Evolutionary conservation across 1,140 invertebrate species (phyloP), one percentile per base, ranked within the genome.

Genomic region (Drosophila nannoptera): DNA sequence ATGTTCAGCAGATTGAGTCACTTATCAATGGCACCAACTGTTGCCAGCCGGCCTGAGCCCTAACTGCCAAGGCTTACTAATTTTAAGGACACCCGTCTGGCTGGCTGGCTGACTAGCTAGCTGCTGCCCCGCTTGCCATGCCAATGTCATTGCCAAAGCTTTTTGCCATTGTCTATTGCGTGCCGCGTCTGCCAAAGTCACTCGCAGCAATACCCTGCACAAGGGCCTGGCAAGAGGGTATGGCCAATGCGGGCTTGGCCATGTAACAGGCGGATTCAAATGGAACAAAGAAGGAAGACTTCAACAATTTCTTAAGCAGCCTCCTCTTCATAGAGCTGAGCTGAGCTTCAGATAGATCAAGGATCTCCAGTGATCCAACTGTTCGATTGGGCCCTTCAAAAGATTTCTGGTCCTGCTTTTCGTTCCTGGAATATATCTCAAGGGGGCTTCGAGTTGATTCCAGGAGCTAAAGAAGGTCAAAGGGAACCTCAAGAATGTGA

Each of bases 121-220:
- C 38, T 40, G 1, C 40, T 22, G 16, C 33, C 7, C 2, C 33
- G 2, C 5, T 9, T 22, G n/a, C 6, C 12, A 8, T 11, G 8
- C 33, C 45, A 16, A 22, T 63, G 50, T 67, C 77, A 81, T 52
- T 77, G 77, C 78, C 77, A 81, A 73, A 69, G 77, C 65, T 54
- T 55, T 72, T 62, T 32, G 63, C 73, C 49, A 55, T 48, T 60
- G 22, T 45, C 7, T 40, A 55, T 46, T 80, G 77, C 77, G 73
- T 80, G 77, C 73, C 52, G 75, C 67, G 72, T 76, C 71, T 78
- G 77, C 69, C 73, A 76, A 81, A 80, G 63, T 58, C 71, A 53
- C 54, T 64, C 76, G 36, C 7, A 45, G 52, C 12, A 6, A 14
- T 14, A 43, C 40, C 40, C 40, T 5, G 12, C 14, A 7, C 4